Conservation (phyloP, 2,113 vertebrate genomes). For the Gasterosteus nipponicus region DNA sequence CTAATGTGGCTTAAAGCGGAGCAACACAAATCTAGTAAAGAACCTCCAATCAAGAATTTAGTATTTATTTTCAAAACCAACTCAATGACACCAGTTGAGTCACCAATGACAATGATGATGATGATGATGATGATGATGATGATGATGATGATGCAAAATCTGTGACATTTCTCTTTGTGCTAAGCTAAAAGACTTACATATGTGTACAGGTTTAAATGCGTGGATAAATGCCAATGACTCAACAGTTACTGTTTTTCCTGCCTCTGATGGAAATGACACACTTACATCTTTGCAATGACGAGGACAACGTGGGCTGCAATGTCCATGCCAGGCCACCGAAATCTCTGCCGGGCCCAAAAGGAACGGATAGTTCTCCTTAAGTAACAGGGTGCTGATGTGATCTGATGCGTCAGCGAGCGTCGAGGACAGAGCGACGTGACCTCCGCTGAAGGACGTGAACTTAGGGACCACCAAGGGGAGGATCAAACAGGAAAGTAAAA, state of each 20-base stretch:
- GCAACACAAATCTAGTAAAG: neutral
- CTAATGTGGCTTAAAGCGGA: neutral
- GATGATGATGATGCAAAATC: too few species aligned
- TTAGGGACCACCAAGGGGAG: neutral
- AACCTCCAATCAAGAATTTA: too few species aligned
- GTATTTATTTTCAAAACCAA: neutral
- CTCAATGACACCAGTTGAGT: neutral
- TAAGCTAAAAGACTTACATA: neutral
- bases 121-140: too few species aligned
- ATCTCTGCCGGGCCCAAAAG: neutral
- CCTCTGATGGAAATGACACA: slow-evolving; percentile 2
- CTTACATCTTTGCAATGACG: neutral
- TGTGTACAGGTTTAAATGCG: neutral
- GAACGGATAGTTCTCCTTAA: slow-evolving; percentile 8
- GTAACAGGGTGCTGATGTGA: slow-evolving; percentile 11
- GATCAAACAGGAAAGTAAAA: slow-evolving; percentile 19
- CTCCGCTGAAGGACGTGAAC: slow-evolving; percentile 15
- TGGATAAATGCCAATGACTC: slow-evolving; percentile 24
- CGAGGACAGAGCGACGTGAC: slow-evolving; percentile 5
- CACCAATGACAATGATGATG: too few species aligned
- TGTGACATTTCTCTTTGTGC: neutral
- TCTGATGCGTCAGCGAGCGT: slow-evolving; percentile 16
- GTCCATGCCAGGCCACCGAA: neutral
- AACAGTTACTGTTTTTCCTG: slow-evolving; percentile 5
- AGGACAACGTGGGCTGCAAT: neutral